Evolutionary conservation across 2,888 invertebrate species (phyloP).

Genomic region (Eupithecia abbreviata): DNA sequence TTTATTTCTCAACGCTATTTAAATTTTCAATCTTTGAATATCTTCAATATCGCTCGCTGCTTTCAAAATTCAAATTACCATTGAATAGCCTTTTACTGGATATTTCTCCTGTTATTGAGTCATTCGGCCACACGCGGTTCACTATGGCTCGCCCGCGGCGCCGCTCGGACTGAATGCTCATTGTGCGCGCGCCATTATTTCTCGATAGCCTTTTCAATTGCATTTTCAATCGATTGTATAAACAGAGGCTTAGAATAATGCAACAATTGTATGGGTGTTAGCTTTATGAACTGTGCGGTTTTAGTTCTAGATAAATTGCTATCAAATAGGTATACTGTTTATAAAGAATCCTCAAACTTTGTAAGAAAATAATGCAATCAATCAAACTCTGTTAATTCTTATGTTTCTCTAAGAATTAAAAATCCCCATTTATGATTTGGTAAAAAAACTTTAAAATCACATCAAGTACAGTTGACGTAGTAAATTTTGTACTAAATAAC

Average conservation of each 20-base stretch:
- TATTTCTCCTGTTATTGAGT: slow-evolving; percentile 29
- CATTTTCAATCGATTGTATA: slow-evolving; percentile 41
- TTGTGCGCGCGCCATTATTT: slow-evolving; percentile 65
- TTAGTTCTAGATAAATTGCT: not conserved
- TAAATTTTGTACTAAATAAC: too few species aligned
- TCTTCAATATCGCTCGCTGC: not conserved
- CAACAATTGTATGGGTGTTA: slow-evolving; percentile 22
- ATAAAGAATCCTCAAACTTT: not conserved
- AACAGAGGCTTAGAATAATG: slow-evolving; percentile 40
- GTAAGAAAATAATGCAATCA: not conserved
- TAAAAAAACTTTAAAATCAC: too few species aligned
- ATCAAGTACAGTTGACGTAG: too few species aligned
- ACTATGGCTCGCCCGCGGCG: slow-evolving; percentile 63
- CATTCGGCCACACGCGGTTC: slow-evolving; percentile 64
- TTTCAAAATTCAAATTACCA: slow-evolving; percentile 21
- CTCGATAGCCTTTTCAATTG: slow-evolving; percentile 69
- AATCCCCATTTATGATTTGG: too few species aligned
- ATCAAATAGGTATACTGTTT: not conserved
- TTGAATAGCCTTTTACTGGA: slow-evolving; percentile 29
- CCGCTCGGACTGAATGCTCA: slow-evolving; percentile 63
- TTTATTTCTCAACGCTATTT: not conserved
- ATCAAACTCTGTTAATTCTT: too few species aligned
- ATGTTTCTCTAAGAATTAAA: too few species aligned
- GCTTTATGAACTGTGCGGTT: slow-evolving; percentile 13
- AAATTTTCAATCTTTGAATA: not conserved